phyloP scores from a whole-genome alignment of 1,140 invertebrate genomes.

The Bombus terrestris region DNA sequence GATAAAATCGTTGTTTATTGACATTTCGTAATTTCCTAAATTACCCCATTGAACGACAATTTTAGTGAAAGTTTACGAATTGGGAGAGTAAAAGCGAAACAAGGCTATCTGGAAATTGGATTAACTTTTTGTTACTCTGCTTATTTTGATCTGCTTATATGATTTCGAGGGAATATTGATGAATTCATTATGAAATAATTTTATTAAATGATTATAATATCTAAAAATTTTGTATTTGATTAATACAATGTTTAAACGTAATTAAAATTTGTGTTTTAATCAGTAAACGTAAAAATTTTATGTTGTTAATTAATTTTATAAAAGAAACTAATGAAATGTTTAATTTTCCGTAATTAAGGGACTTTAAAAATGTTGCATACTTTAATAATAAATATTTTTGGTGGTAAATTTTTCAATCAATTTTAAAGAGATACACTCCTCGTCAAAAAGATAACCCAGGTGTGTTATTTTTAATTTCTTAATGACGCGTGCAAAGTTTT shows the following conservation, averaged over 20 bases:
- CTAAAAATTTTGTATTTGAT: not conserved
- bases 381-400: not conserved
- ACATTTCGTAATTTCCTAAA: not conserved
- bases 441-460: no score
- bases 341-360: no score
- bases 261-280: not conserved
- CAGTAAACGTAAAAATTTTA: no score
- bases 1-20: not conserved
- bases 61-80: not conserved
- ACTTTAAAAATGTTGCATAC: not conserved
- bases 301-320: no score
- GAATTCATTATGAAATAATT: not conserved
- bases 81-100: no score
- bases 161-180: no score
- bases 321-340: no score
- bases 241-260: not conserved
- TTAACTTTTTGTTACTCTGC: no score
- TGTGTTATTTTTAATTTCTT: no score
- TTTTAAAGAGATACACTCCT: not conserved
- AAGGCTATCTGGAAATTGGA: not conserved
- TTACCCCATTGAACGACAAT: not conserved
- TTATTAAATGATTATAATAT: not conserved
- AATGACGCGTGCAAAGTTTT: no score
- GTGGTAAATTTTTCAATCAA: not conserved
- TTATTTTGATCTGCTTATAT: no score